These are phyloP conservation scores for Schizotus pectinicornis DNA, from an alignment of 2,888 invertebrate genomes.

Conservation along the genomic window DNA sequence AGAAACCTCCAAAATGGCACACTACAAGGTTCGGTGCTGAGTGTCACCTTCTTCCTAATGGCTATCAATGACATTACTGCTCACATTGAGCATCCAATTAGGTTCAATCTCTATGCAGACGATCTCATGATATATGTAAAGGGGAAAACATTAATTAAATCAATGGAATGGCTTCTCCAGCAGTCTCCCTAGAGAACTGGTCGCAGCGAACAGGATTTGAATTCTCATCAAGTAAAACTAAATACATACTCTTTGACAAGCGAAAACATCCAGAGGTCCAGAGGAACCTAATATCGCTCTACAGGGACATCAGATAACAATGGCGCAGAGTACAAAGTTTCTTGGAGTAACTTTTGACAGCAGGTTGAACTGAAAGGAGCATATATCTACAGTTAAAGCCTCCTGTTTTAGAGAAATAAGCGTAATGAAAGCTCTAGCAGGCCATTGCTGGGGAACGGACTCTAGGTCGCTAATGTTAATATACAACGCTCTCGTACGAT, in stretches of 20 bases:
- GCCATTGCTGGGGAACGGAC: constrained; percentile 7
- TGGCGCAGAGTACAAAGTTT: background rate
- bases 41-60: constrained; percentile 21
- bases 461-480: constrained; percentile 1
- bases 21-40: constrained; percentile 23
- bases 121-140: too few species aligned
- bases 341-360: constrained; percentile 14
- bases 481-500: constrained; percentile 4
- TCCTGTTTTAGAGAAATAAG: constrained; percentile 1
- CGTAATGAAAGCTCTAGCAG: constrained; percentile 13
- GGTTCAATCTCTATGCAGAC: constrained; percentile 1
- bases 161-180: background rate
- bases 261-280: too few species aligned
- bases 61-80: constrained; percentile 18
- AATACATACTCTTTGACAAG: too few species aligned
- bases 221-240: too few species aligned
- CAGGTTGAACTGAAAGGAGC: constrained; percentile 9
- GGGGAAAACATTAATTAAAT: background rate
- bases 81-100: background rate
- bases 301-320: too few species aligned
- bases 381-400: constrained; percentile 3
- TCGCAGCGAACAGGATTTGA: background rate
- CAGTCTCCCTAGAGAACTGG: background rate
- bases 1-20: constrained; percentile 27
- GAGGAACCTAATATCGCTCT: too few species aligned